Evolutionary conservation across 2,888 invertebrate species (phyloP).

Genomic region (Lasioglossum oenotherae): DNA sequence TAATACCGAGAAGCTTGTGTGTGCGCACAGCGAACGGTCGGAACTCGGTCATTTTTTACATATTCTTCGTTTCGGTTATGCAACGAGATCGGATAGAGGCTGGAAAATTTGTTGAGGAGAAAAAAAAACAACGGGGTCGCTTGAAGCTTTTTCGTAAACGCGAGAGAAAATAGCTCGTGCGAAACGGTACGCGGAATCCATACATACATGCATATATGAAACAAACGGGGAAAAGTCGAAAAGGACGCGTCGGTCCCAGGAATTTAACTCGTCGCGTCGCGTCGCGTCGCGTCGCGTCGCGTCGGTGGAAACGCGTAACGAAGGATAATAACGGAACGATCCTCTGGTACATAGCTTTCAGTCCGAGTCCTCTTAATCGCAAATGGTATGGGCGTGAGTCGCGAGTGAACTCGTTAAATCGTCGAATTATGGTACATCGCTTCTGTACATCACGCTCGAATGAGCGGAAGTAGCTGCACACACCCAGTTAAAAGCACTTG

Average conservation of each 20-base stretch:
- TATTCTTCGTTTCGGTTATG: background rate
- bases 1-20: background rate
- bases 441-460: constrained; percentile 25
- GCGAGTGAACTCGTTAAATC: constrained; percentile 42
- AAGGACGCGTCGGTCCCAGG: too few species aligned
- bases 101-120: background rate
- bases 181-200: background rate
- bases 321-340: background rate
- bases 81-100: background rate
- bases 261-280: background rate
- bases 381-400: background rate
- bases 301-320: background rate
- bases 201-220: background rate
- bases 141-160: constrained; percentile 13
- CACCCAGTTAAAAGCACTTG: constrained; percentile 47
- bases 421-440: constrained; percentile 27
- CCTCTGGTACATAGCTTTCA: background rate
- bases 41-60: background rate
- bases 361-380: background rate
- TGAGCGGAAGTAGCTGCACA: constrained; percentile 33
- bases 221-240: background rate
- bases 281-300: too few species aligned
- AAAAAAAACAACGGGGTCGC: background rate
- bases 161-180: background rate
- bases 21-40: background rate